phyloP scores from a whole-genome alignment of 1,140 invertebrate species.

The Trichonephila clavata region DNA sequence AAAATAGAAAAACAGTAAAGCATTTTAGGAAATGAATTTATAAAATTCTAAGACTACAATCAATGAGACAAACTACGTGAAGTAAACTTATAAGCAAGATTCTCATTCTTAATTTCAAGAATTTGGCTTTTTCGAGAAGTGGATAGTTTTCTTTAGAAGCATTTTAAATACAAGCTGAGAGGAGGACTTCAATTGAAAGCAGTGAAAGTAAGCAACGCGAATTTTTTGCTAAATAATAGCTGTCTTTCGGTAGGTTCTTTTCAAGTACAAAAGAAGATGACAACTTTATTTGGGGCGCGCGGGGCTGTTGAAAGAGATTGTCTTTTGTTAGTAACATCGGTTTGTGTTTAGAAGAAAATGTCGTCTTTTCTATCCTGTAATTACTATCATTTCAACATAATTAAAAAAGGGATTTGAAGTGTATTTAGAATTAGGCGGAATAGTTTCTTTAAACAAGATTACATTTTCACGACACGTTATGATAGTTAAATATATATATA shows the following conservation, averaged over 20 bases:
- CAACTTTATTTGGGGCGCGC: too few species aligned
- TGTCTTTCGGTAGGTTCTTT: neutral
- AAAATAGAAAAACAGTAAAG: too few species aligned
- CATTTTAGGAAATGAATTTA: too few species aligned
- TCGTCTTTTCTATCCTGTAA: neutral
- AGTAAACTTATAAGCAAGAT: too few species aligned
- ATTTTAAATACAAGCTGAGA: neutral
- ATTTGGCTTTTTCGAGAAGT: neutral
- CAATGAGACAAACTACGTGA: too few species aligned
- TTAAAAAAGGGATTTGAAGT: neutral
- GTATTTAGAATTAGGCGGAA: neutral
- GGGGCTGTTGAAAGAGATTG: neutral
- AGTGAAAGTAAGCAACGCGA: neutral
- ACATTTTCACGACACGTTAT: too few species aligned
- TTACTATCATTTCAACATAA: neutral
- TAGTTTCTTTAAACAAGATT: neutral
- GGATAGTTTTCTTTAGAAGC: neutral
- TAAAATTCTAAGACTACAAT: too few species aligned
- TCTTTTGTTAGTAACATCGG: neutral
- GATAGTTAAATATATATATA: too few species aligned
- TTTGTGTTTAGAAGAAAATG: neutral
- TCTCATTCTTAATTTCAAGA: neutral
- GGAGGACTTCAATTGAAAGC: neutral
- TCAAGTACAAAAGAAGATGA: neutral
- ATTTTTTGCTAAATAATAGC: neutral